Base-by-base conservation (phyloP, 2,888 invertebrate species). In the Ornithoptera priamus region DNA sequence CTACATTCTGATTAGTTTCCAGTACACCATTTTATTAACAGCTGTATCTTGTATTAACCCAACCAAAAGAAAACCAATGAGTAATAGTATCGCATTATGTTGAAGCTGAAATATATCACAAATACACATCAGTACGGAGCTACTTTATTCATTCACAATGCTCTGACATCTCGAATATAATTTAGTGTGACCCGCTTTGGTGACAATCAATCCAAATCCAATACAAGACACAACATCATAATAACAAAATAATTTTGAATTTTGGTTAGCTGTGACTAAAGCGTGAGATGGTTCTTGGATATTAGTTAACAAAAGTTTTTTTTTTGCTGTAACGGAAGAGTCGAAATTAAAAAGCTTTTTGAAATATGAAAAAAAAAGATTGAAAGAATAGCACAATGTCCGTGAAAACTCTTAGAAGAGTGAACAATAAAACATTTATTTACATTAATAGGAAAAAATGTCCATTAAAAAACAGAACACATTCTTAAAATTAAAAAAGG, bases 31-130 rank as follows among this genome's bases (percentile, higher is more conserved):
- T 85, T 46, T 86, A 85, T 86, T 81, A 84, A 90, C 89, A 92
- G 91, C 90, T 92, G 92, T 92, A 92, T 92, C 92, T 92, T 92
- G 92, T 92, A 92, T 92, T 92, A 92, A 92, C 92, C 92, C 91
- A 92, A 92, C 91, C 91, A 87, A 92, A 92, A 92, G 91, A 91
- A 89, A 90, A 92, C 90, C 91, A 92, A 91, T 88, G 89, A 91
- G 88, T 89, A 85, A 89, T 87, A 89, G 82, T 86, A 88, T 89
- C 90, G 87, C 88, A 87, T 88, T 91, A 92, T 82, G 92, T 86
- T 82, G 91, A 90, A 90, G 92, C 92, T 92, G 92, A 93, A 93
- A 92, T 91, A 89, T 90, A 90, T 84, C 89, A 91, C 85, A 90
- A 46, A 89, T 85, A 89, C 84, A 88, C 85, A 86, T 89, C 83